Evolutionary conservation across 2,888 invertebrate genomes (phyloP).

Genomic region (Raillietiella orientalis): DNA sequence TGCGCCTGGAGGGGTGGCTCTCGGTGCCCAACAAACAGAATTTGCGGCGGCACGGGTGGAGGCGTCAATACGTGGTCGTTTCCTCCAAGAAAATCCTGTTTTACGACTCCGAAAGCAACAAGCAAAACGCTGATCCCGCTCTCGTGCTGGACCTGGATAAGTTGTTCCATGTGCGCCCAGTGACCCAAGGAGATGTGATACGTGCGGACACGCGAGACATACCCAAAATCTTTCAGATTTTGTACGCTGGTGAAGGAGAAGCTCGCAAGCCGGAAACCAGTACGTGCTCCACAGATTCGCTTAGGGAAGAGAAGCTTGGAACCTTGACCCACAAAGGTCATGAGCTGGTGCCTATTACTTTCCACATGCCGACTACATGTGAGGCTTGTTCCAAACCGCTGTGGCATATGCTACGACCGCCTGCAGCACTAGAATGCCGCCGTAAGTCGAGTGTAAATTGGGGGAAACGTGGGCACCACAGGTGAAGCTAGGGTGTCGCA

Average conservation of each 20-base stretch:
- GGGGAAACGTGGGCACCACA: no score
- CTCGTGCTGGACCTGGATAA: slow-evolving; percentile 87
- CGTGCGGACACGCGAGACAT: slow-evolving; percentile 96
- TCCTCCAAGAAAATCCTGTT: slow-evolving; percentile 89
- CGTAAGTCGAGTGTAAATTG: slow-evolving; percentile 18
- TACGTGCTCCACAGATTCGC: slow-evolving; percentile 7
- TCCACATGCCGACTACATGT: slow-evolving; percentile 92
- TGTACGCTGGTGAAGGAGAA: slow-evolving; percentile 91
- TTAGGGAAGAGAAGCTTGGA: slow-evolving; percentile 14
- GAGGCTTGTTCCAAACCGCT: slow-evolving; percentile 88
- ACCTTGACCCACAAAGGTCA: slow-evolving; percentile 59
- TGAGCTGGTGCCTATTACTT: slow-evolving; percentile 80
- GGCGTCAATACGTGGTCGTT: slow-evolving; percentile 83
- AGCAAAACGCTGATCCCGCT: slow-evolving; percentile 46
- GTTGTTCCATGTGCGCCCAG: slow-evolving; percentile 91
- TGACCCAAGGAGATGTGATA: slow-evolving; percentile 96
- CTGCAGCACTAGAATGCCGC: slow-evolving; percentile 85
- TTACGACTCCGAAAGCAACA: slow-evolving; percentile 76
- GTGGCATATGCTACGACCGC: slow-evolving; percentile 93
- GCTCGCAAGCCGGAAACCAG: slow-evolving; percentile 10
- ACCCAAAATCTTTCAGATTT: slow-evolving; percentile 81
- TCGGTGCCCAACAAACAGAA: slow-evolving; percentile 84
- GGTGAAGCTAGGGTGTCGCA: no score
- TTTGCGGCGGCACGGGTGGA: slow-evolving; percentile 81
- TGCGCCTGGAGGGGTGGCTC: slow-evolving; percentile 66